Evolutionary conservation across 2,113 vertebrate genomes (phyloP).

Genomic region (Eidolon helvum): DNA sequence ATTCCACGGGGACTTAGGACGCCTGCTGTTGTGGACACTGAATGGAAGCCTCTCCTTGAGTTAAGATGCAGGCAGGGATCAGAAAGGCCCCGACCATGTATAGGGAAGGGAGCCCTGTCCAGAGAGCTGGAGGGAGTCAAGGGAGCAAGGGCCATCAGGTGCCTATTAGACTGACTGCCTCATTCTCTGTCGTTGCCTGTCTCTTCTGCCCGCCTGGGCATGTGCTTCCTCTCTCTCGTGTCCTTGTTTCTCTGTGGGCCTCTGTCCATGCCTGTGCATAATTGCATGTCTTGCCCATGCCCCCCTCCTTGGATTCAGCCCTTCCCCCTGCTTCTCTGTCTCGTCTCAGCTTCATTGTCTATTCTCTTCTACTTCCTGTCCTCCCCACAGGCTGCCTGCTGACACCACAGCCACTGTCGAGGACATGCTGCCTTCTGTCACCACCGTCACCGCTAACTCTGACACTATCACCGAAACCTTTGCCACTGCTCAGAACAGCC

Average conservation of each 20-base stretch:
- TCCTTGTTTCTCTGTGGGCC: slow-evolving; percentile 69
- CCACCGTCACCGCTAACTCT: slow-evolving; percentile 94
- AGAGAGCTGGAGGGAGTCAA: background rate
- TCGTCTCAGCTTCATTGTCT: slow-evolving; percentile 83
- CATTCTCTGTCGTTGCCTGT: slow-evolving; percentile 64
- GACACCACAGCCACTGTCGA: slow-evolving; percentile 91
- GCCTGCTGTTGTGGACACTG: background rate
- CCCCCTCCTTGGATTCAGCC: slow-evolving; percentile 64
- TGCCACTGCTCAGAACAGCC: slow-evolving; percentile 97
- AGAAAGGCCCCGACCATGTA: background rate
- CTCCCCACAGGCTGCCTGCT: slow-evolving; percentile 93
- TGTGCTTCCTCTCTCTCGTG: slow-evolving; percentile 51
- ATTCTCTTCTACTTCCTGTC: slow-evolving; percentile 92
- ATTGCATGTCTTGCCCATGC: slow-evolving; percentile 40
- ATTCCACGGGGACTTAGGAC: background rate
- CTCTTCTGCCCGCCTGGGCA: slow-evolving; percentile 54
- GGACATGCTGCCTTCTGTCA: slow-evolving; percentile 96
- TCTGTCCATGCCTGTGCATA: slow-evolving; percentile 56
- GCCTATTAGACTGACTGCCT: background rate
- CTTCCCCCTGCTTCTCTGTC: slow-evolving; percentile 72
- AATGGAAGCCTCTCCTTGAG: background rate
- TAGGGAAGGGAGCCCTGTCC: background rate
- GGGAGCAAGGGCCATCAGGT: background rate
- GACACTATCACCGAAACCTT: slow-evolving; percentile 96
- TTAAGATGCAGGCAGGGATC: background rate